Conservation (phyloP, 2,113 vertebrate species). For the Columbina picui region DNA sequence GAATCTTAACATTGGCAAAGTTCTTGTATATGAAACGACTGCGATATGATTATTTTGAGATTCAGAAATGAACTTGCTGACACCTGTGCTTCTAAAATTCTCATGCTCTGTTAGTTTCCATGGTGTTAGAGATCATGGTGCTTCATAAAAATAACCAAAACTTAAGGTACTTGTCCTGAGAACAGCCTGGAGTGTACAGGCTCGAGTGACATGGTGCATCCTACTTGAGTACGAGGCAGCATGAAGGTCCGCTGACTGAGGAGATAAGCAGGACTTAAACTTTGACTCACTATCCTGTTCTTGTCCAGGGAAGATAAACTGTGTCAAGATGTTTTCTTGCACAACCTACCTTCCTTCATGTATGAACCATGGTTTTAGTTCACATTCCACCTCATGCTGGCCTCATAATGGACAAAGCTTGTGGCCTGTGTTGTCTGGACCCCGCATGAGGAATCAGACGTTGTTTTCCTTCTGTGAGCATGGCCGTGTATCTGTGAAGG, state of each 20-base stretch:
- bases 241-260: neutral
- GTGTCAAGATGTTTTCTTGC: neutral
- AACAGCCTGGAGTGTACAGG: neutral
- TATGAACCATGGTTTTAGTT: neutral
- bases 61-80: neutral
- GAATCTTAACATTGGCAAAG: neutral
- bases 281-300: neutral
- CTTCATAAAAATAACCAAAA: neutral
- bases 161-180: neutral
- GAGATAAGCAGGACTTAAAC: neutral
- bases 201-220: neutral
- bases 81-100: neutral
- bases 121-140: neutral
- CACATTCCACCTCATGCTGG: neutral
- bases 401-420: neutral
- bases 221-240: neutral
- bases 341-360: neutral
- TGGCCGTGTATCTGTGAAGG: neutral
- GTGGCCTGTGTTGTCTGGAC: neutral
- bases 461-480: neutral
- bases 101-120: neutral
- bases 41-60: neutral
- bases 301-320: neutral
- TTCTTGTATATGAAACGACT: neutral
- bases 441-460: neutral